Evolutionary conservation across 2,797 vertebrate genomes (phyloP), one percentile per base, ranked within the genome.

Genomic region (Sebastes aleutianus): DNA sequence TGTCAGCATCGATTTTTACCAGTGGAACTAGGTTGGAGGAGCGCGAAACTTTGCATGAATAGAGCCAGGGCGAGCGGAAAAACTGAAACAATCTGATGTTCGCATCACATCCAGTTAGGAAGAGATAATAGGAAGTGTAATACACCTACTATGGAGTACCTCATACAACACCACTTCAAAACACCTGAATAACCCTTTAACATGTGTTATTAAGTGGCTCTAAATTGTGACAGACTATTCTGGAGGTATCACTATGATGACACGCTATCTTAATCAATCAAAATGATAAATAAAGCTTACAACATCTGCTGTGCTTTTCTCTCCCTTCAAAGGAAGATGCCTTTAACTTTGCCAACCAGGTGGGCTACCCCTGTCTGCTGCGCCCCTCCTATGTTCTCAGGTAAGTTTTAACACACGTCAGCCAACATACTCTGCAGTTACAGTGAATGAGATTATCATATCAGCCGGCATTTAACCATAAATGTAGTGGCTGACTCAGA

Each of bases 351-450:
- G 96, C 97, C 65, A 95, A 91, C 57, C 94, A 95, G 73, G 97
- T 98, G 87, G 95, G 96, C 57, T 99, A 98, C 65, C 97, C 98
- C 0, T 99, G 98, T 83, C 96, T 99, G 79, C 93, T 99, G 88
- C 96, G 98, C 61, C 98, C 98, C 79, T 99, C 98, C 16, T 99
- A 99, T 63, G 97, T 99, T 59, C 94, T 99, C 78, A 99, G 98
- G 98, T 99, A 93, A 96, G 80, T 67, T 68, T 62, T 12, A 57
- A 26, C 6, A 39, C 27, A 5, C 4, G 0, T 20, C 57, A 6
- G 39, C 3, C 65, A 74, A 58, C 47, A 69, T 27, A 31, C 8
- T 39, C 16, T 34, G 13, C 2, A 20, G 11, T n/a, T 54, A 2
- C 13, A 24, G 12, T 8, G n/a, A 0, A 18, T 58, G 0, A 22